phyloP scores from a whole-genome alignment of 1,140 invertebrate species.

The Lasioglossum baleicum region DNA sequence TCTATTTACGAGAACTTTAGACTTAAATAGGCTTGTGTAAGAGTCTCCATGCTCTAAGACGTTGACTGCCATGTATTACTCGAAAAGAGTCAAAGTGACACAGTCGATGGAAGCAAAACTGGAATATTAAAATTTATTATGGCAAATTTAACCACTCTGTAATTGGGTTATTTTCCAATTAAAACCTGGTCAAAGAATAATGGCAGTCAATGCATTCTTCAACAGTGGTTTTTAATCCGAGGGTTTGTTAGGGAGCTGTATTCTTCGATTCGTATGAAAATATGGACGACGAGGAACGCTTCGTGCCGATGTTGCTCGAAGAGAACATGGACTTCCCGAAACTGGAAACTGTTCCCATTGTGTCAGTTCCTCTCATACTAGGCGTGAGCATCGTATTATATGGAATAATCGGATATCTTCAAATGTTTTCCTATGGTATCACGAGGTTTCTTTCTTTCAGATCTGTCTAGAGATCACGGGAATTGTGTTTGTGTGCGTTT shows the following conservation, averaged over 20 bases:
- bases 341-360: slow-evolving; percentile 77
- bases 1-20: not conserved
- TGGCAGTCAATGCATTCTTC: too few relatives aligned
- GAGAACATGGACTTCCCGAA: slow-evolving; percentile 80
- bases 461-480: slow-evolving; percentile 82
- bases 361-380: slow-evolving; percentile 68
- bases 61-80: too few relatives aligned
- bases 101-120: too few relatives aligned
- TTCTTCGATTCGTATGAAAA: slow-evolving; percentile 81
- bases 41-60: too few relatives aligned
- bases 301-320: slow-evolving; percentile 79
- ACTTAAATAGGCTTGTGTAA: not conserved
- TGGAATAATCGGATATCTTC: too few relatives aligned
- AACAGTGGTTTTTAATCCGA: not conserved
- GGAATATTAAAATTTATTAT: too few relatives aligned
- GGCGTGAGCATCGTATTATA: slow-evolving; percentile 66
- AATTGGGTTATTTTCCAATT: too few relatives aligned
- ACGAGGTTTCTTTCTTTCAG: slow-evolving; percentile 69
- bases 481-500: slow-evolving; percentile 80
- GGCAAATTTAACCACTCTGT: too few relatives aligned
- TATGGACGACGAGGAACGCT: slow-evolving; percentile 80
- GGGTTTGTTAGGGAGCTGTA: slow-evolving; percentile 78
- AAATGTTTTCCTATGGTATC: not conserved
- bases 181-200: too few relatives aligned
- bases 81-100: too few relatives aligned